Evolutionary conservation across 2,888 invertebrate genomes (phyloP), one percentile per base, ranked within the genome.

Genomic region (Drosophila glabriapex): DNA sequence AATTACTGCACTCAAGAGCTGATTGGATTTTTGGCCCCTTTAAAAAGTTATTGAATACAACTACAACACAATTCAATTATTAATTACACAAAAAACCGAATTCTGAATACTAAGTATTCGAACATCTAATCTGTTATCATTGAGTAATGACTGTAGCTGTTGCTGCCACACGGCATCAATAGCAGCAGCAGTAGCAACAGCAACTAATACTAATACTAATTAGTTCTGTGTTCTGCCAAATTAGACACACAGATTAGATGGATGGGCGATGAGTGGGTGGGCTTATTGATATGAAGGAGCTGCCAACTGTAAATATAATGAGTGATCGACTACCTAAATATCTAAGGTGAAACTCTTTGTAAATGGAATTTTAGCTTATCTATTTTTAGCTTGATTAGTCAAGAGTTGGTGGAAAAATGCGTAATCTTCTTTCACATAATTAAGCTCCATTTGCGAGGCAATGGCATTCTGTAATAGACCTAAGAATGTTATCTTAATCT

Each of bases 1-100:
- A 84, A 89, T 86, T 86, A 89, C 77, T 75, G 43, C 78, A 68
- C 68, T 81, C 82, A 74, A 78, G 82, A 80, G 76, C 78, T 78
- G 89, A 84, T 88, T 85, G 73, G 83, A 69, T 85, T 78, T 70
- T 73, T 75, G 60, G 50, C 4, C 49, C 52, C 43, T 83, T 83
- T 74, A 73, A 73, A 59, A 58, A 66, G 31, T 22, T 50, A 74
- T 71, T 54, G 61, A 54, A 69, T 80, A 58, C 37, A 33, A 55
- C 49, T 76, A 55, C 41, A 37, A 61, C 46, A 70, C 31, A 80
- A 87, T 85, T 87, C 74, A 85, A 85, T 85, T 83, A 79, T 68
- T 75, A 83, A 88, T 77, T 83, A 61, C n/a, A 29, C 29, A 29
- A 22, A 61, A 67, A 35, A 29, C 14, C 25, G 19, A 55, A 68